Base-by-base conservation (phyloP, 1,140 invertebrate genomes). In the Drosophila pallidifrons region DNA sequence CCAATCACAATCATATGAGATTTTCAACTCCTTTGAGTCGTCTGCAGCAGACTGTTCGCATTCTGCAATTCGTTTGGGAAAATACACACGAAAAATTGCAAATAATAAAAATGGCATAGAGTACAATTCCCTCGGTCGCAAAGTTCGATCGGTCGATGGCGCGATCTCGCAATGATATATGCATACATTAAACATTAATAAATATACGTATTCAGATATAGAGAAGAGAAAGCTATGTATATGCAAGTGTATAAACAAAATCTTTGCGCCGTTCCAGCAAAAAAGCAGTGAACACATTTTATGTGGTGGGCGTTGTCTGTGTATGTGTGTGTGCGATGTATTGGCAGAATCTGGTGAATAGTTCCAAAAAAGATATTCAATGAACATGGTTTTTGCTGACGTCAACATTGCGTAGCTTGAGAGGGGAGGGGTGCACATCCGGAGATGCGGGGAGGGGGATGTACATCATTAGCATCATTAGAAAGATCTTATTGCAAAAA, bases 361-460 rank as follows among this genome's bases (percentile, higher is more conserved):
- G 67, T 79, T 88, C 80, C 73, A 83, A 67, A 78, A 45, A 74
- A 79, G 57, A 75, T 61, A 71, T 52, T 55, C 59, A 73, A 81
- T 78, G 61, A 61, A 75, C 73, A 71, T 79, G 74, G 58, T 77
- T 76, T 45, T 25, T 67, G 63, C 79, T 86, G 82, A 87, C 83
- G 83, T 87, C 83, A 88, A 85, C 65, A 45, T 45, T 79, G 75
- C 64, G 73, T 38, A 32, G 20, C 20, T 25, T 3, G 3, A 3
- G 2, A 20, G 20, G 20, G 20, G 20, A 25, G 20, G 3, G 20
- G 20, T 0, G 20, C 0, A 25, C 20, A 25, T 25, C 20, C 30
- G 8, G 6, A 45, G 28, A 38, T 5, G 65, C 30, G 7, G 4
- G 45, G 10, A 35, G 8, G 64, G 7, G 57, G 5, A 6, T n/a